Percentiles rank a stretch among this genome's conserved stretches.
phyloP scores from a whole-genome alignment of 2,113 vertebrate species.

The Cyrtonyx montezumae region DNA sequence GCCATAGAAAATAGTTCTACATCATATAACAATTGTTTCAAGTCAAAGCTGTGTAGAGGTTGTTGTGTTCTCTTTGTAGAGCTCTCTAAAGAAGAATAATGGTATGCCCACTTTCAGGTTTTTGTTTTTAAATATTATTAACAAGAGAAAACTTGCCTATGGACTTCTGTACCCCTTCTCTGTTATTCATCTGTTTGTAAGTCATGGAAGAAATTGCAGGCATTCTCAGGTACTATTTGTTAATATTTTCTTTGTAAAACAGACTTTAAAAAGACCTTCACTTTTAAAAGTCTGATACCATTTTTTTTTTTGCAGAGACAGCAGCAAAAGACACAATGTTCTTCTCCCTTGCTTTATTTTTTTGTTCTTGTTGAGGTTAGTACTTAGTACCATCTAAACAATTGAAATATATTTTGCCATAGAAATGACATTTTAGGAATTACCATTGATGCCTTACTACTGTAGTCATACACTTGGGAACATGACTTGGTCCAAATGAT shows the following conservation, averaged over 20 bases:
- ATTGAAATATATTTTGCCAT: not conserved
- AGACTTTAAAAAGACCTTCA: not conserved
- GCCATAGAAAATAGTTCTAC: not conserved
- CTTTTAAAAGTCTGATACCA: not conserved
- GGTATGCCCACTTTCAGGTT: fast-evolving
- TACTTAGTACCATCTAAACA: not conserved
- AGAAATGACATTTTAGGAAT: not conserved
- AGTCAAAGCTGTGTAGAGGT: not conserved
- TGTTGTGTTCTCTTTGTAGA: not conserved
- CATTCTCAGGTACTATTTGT: not conserved
- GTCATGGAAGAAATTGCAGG: not conserved
- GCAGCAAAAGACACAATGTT: not conserved
- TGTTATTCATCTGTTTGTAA: not conserved
- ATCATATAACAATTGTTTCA: not conserved
- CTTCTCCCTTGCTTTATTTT: not conserved
- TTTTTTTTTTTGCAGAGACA: not conserved
- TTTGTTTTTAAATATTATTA: not conserved
- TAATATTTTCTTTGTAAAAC: not conserved
- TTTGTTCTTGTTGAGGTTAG: not conserved
- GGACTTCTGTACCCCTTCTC: not conserved
- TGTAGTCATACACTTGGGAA: not conserved
- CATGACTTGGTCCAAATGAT: not conserved
- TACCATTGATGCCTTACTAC: not conserved
- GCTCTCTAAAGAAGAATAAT: not conserved
- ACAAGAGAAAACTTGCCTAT: not conserved